Evolutionary conservation across 2,888 invertebrate genomes (phyloP).

Genomic region (Oithona nana): DNA sequence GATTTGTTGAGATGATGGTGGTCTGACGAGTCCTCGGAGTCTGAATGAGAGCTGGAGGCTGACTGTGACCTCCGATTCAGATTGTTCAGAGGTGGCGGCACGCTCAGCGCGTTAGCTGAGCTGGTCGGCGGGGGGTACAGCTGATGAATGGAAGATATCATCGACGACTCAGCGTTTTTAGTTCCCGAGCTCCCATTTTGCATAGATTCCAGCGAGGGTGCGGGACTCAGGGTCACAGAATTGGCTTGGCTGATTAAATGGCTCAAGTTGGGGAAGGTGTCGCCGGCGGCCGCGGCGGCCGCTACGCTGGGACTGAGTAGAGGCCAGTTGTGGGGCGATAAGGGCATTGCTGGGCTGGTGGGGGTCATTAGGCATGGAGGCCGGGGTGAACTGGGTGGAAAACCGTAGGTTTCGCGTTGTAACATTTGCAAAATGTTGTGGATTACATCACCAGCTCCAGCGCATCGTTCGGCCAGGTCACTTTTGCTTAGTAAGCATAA

Average conservation of each 20-base stretch:
- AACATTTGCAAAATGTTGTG: conserved; percentile 80
- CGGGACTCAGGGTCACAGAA: conserved; percentile 74
- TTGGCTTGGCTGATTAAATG: conserved; percentile 54
- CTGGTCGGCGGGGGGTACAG: conserved; percentile 19
- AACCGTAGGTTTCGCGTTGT: conserved; percentile 29
- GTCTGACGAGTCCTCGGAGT: conserved; percentile 20
- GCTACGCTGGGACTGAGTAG: conserved; percentile 19
- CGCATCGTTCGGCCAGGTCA: conserved; percentile 75
- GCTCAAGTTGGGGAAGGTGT: conserved; percentile 35
- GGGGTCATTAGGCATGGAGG: conserved; percentile 33
- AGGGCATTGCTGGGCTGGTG: conserved; percentile 25
- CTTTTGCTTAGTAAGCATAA: conserved; percentile 69
- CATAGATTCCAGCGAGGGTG: conserved; percentile 43
- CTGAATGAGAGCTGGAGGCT: conserved; percentile 18
- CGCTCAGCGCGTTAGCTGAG: background rate
- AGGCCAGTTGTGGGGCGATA: conserved; percentile 19
- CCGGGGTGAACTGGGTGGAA: conserved; percentile 19
- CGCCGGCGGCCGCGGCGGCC: conserved; percentile 19
- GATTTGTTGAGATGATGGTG: no score
- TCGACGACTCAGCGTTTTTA: background rate
- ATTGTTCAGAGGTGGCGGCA: background rate
- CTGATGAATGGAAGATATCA: conserved; percentile 12
- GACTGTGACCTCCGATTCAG: background rate
- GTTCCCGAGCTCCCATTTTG: conserved; percentile 13
- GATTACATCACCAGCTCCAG: conserved; percentile 77